Conservation (phyloP, 2,888 invertebrate genomes). For the Epistrophe grossulariae region DNA sequence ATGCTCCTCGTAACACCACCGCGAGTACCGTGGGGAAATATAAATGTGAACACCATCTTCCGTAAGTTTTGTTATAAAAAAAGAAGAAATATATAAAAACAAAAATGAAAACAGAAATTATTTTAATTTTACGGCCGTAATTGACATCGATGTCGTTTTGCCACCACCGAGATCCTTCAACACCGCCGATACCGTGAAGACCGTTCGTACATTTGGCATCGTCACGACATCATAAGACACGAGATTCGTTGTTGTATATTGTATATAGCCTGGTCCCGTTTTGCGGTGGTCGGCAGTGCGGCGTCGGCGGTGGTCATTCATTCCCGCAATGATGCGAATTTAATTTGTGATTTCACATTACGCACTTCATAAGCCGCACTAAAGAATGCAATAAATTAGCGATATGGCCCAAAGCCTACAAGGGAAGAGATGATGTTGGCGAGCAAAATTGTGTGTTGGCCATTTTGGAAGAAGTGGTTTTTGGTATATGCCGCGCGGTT, state of each 20-base stretch:
- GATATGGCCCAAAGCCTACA: slow-evolving; percentile 51
- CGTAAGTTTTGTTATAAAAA: slow-evolving; percentile 34
- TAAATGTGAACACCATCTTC: slow-evolving; percentile 53
- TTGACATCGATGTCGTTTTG: slow-evolving; percentile 61
- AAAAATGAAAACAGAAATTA: slow-evolving; percentile 64
- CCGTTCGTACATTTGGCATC: slow-evolving; percentile 54
- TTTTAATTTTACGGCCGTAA: slow-evolving; percentile 73
- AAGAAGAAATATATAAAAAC: slow-evolving; percentile 12
- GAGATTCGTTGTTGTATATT: slow-evolving; percentile 46
- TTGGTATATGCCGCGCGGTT: not conserved
- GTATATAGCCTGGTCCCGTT: slow-evolving; percentile 26
- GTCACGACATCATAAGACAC: slow-evolving; percentile 68
- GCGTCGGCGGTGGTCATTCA: slow-evolving; percentile 72
- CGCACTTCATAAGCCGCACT: slow-evolving; percentile 74
- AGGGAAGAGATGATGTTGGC: slow-evolving; percentile 49
- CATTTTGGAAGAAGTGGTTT: slow-evolving; percentile 37
- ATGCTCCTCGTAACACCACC: slow-evolving; percentile 38
- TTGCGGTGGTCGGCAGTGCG: slow-evolving; percentile 43
- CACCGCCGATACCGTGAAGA: not conserved
- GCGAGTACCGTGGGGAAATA: slow-evolving; percentile 16
- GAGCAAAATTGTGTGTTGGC: slow-evolving; percentile 58
- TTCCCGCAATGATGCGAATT: slow-evolving; percentile 71
- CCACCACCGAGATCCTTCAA: not conserved
- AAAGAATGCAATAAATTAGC: slow-evolving; percentile 75
- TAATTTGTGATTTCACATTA: slow-evolving; percentile 75